Percentiles rank a stretch among this genome's conserved stretches.
These are phyloP conservation scores for Harmothoe impar DNA, from an alignment of 2,888 invertebrate species.

Conservation along the genomic window DNA sequence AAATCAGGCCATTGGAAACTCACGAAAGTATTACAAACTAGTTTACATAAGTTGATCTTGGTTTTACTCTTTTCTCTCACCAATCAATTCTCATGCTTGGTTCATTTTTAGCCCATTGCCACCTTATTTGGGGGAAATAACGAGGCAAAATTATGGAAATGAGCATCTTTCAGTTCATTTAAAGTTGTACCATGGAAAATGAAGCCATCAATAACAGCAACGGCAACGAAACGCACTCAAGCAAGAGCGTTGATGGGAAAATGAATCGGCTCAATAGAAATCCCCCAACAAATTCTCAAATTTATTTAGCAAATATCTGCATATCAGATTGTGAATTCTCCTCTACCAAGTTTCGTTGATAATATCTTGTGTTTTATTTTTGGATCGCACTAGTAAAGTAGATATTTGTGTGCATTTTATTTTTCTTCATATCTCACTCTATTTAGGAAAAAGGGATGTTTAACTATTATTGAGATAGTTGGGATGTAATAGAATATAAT, in stretches of 20 bases:
- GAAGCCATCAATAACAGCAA: not conserved
- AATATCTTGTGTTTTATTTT: no score
- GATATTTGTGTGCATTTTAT: no score
- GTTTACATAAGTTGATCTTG: not conserved
- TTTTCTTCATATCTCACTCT: no score
- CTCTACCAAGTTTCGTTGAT: not conserved
- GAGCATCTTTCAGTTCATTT: slow-evolving; percentile 33
- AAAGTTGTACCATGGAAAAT: not conserved
- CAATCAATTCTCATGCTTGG: no score
- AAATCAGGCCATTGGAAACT: no score
- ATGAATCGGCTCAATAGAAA: not conserved
- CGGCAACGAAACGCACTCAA: not conserved
- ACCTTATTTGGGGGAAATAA: not conserved
- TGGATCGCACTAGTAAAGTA: no score
- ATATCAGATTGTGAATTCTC: not conserved
- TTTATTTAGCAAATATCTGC: not conserved
- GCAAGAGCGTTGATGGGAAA: not conserved
- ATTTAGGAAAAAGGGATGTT: no score
- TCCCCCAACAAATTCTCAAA: not conserved
- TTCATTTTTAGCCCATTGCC: not conserved
- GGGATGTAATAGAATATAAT: no score
- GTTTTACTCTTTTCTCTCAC: no score
- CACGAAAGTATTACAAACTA: no score
- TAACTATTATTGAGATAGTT: no score
- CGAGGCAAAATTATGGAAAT: not conserved